Evolutionary conservation across 1,140 invertebrate species (phyloP).

Genomic region (Heliothis virescens): DNA sequence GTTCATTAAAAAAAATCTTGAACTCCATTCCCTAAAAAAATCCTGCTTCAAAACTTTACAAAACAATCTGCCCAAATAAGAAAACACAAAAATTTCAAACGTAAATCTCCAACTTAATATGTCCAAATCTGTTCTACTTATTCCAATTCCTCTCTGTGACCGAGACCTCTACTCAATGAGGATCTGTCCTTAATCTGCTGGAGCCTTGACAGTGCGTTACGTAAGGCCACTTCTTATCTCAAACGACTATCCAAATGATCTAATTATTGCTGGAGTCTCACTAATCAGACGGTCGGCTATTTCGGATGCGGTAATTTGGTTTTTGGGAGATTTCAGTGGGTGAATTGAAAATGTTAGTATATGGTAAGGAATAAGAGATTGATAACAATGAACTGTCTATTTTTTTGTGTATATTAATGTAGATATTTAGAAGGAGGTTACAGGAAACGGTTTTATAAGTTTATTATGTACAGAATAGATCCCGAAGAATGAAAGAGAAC

Average conservation of each 20-base stretch:
- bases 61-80: background rate
- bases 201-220: constrained; percentile 6
- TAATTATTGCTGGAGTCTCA: constrained; percentile 33
- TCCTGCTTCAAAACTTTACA: background rate
- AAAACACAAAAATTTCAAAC: background rate
- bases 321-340: background rate
- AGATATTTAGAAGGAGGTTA: too few relatives aligned
- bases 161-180: constrained; percentile 13
- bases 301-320: background rate
- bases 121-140: background rate
- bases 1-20: too few relatives aligned
- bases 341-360: background rate
- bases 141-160: constrained; percentile 1
- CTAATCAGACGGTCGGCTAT: constrained; percentile 17
- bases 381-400: too few relatives aligned
- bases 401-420: too few relatives aligned
- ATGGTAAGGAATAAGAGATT: too few relatives aligned
- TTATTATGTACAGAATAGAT: too few relatives aligned
- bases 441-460: too few relatives aligned
- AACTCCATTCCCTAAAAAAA: too few relatives aligned
- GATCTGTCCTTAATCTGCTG: constrained; percentile 10
- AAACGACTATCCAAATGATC: constrained; percentile 36
- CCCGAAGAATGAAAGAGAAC: too few relatives aligned
- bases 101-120: background rate
- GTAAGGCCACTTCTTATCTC: constrained; percentile 16